Conservation (phyloP, 2,888 invertebrate genomes). For the Agriopis leucophaearia region DNA sequence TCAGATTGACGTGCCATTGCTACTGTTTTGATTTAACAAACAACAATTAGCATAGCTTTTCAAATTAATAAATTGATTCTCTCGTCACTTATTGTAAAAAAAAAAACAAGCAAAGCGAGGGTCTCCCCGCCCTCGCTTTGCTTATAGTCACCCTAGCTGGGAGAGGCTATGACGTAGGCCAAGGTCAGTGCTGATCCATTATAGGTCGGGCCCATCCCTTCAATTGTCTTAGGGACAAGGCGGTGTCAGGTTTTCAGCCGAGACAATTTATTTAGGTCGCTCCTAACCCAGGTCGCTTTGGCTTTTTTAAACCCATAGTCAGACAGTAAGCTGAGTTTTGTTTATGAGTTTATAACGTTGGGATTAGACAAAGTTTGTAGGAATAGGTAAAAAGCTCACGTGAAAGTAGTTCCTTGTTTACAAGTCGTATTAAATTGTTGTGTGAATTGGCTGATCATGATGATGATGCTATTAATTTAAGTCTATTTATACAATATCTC, state of each 20-base stretch:
- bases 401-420: neutral
- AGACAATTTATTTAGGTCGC: conserved; percentile 5
- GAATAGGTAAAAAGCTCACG: neutral
- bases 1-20: neutral
- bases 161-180: conserved; percentile 64
- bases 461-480: too few relatives aligned
- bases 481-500: too few relatives aligned
- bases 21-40: too few relatives aligned
- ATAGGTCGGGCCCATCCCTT: conserved; percentile 52
- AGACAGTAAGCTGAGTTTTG: neutral
- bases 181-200: conserved; percentile 65
- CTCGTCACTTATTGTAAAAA: neutral
- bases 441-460: too few relatives aligned
- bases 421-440: neutral
- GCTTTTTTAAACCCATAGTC: neutral
- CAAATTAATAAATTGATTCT: neutral
- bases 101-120: neutral
- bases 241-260: conserved; percentile 18
- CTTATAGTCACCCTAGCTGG: conserved; percentile 50
- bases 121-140: too few relatives aligned
- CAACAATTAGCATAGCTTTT: too few relatives aligned
- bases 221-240: conserved; percentile 49
- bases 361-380: neutral
- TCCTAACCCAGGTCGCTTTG: neutral
- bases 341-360: neutral